phyloP scores from a whole-genome alignment of 2,113 vertebrate species.

The Dasypus novemcinctus region DNA sequence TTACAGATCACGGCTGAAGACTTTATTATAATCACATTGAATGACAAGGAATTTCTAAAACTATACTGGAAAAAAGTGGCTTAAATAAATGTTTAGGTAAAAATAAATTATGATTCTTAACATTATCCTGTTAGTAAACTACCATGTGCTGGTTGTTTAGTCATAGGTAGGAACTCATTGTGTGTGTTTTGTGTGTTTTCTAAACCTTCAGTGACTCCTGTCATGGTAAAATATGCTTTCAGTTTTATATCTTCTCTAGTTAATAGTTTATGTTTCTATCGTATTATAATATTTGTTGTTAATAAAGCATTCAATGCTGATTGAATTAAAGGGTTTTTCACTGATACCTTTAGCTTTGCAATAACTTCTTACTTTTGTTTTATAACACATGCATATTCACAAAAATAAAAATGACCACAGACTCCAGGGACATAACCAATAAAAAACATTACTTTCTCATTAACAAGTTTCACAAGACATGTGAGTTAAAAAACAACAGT shows the following conservation, averaged over 20 bases:
- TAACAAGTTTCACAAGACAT: constrained; percentile 39
- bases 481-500: constrained; percentile 60
- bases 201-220: neutral
- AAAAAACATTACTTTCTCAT: constrained; percentile 62
- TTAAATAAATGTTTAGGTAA: neutral
- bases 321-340: neutral
- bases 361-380: neutral
- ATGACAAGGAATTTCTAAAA: neutral
- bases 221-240: neutral
- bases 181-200: neutral
- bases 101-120: neutral
- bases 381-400: neutral
- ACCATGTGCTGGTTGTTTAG: neutral
- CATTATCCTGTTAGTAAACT: neutral
- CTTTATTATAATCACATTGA: neutral
- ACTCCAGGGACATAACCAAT: constrained; percentile 27
- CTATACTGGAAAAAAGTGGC: neutral
- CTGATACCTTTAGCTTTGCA: neutral
- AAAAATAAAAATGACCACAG: constrained; percentile 23
- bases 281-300: neutral
- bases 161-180: neutral
- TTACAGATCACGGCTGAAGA: neutral
- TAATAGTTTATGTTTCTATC: neutral
- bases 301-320: neutral
- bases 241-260: neutral